These are phyloP conservation scores for Nyleta sp. DNA, from an alignment of 2,888 invertebrate species.

Conservation along the genomic window DNA sequence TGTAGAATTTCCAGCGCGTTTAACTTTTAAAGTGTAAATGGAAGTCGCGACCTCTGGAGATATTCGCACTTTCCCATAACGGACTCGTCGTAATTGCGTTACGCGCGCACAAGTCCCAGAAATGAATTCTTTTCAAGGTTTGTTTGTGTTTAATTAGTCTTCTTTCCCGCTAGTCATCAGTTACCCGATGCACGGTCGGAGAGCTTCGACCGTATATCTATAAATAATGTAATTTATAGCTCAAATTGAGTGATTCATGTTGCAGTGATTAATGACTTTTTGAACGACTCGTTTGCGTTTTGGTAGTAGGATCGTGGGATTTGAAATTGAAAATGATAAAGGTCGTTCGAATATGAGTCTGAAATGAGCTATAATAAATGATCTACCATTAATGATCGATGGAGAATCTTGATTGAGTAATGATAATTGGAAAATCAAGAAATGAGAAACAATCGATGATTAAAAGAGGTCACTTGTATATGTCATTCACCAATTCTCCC, in stretches of 20 bases:
- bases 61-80: constrained; percentile 40
- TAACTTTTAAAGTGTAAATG: constrained; percentile 23
- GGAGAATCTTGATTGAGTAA: too few species aligned
- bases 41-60: constrained; percentile 32
- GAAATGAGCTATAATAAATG: too few species aligned
- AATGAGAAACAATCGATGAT: too few species aligned
- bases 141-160: constrained; percentile 13
- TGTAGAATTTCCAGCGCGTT: constrained; percentile 4
- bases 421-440: too few species aligned
- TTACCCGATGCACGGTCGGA: background rate
- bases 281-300: background rate
- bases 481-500: too few species aligned
- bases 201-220: background rate
- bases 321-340: too few species aligned
- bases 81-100: constrained; percentile 17
- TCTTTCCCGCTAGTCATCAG: background rate
- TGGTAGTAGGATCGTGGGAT: too few species aligned
- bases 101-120: background rate
- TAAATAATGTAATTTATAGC: constrained; percentile 17
- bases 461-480: too few species aligned
- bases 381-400: too few species aligned
- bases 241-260: constrained; percentile 4
- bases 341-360: too few species aligned
- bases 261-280: background rate
- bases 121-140: constrained; percentile 21